Evolutionary conservation across 2,888 invertebrate genomes (phyloP), one percentile per base, ranked within the genome.

Genomic region (Ophion ellenae): DNA sequence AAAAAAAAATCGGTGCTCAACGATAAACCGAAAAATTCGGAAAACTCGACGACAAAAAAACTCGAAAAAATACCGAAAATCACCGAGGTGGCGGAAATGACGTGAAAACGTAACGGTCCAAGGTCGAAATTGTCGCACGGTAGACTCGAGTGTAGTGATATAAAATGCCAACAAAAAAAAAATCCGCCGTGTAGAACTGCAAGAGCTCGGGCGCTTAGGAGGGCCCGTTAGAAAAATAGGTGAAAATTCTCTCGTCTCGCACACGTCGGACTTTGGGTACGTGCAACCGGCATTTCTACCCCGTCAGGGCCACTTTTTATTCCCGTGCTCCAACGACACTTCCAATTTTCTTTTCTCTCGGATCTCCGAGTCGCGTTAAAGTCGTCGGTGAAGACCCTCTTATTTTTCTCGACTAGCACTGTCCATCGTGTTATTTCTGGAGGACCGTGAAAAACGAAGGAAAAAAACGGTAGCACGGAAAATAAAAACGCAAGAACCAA

Each of bases 361-460:
- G 73, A 80, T 76, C 86, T 84, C 88, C 70, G 76, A 85, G 78
- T 84, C 47, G 69, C 71, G 69, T 80, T 85, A 88, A 88, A 88
- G 86, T 89, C 87, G 84, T 83, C 40, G 40, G 40, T 9, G 67
- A 71, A 81, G 81, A 82, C 83, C 63, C 80, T 84, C 79, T 82
- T 82, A 70, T 83, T 79, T 83, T 78, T 78, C 67, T 79, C 61
- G 61, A 70, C 36, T 78, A 40, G 67, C 32, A 28, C 81, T 59
- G 69, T 84, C 69, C 83, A 45, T 81, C 78, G 61, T 75, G 57
- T 84, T 80, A 79, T 84, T 81, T 20, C 36, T 81, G 14, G 71
- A 47, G 24, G 59, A 83, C 7, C 63, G 69, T 63, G 70, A 14
- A 36, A 36, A 63, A 32, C 66, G 24, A 11, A 24, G 71, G 57